Conservation (phyloP, 1,140 invertebrate species). For the Acromyrmex heyeri region DNA sequence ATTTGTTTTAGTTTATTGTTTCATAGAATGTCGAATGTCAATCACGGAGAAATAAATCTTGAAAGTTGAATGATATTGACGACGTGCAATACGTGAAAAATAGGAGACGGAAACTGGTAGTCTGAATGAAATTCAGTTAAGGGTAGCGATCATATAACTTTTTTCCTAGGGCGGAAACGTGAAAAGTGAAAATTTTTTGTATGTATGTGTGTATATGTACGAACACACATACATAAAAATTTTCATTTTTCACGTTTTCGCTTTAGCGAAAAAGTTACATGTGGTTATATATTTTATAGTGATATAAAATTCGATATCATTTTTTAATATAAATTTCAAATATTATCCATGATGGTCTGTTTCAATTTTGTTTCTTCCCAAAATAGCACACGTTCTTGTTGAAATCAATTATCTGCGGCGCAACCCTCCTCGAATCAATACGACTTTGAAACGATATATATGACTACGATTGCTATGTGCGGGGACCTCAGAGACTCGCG, state of each 20-base stretch:
- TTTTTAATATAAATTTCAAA: background rate
- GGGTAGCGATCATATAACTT: too few species aligned
- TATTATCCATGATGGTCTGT: background rate
- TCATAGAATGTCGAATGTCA: background rate
- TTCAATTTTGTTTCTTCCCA: background rate
- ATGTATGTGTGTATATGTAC: too few species aligned
- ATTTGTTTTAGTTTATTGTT: constrained; percentile 28
- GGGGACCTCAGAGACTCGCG: constrained; percentile 8
- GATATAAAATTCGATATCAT: background rate
- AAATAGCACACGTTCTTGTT: background rate
- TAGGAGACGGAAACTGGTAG: background rate
- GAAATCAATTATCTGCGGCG: constrained; percentile 26
- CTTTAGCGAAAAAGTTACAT: background rate
- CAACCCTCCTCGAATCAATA: constrained; percentile 56
- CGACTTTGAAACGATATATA: constrained; percentile 53
- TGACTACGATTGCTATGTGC: constrained; percentile 13
- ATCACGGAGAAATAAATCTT: background rate
- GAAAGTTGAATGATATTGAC: constrained; percentile 19
- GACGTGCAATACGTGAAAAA: background rate
- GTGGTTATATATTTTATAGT: background rate
- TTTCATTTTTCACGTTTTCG: too few species aligned
- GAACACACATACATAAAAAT: too few species aligned
- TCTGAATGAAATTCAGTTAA: background rate
- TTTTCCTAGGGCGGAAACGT: too few species aligned
- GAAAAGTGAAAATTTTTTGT: too few species aligned